Evolutionary conservation across 2,888 invertebrate genomes (phyloP), one percentile per base, ranked within the genome.

Genomic region (Meandrusa payeni): DNA sequence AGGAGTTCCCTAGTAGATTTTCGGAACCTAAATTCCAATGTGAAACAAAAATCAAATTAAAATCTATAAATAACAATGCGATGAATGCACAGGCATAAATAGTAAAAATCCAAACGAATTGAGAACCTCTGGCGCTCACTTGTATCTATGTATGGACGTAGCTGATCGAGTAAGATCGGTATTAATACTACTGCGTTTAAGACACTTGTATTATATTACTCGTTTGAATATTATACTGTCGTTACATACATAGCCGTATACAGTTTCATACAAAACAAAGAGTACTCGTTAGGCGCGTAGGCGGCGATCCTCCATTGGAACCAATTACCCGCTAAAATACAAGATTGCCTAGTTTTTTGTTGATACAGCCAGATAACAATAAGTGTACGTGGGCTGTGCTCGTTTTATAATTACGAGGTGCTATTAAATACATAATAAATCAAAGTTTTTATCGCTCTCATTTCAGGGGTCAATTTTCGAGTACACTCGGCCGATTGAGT

Each of bases 401-500:
- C 56, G 58, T 72, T 64, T 64, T 54, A 56, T 47, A 54, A 59
- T 68, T 66, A 67, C 58, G 66, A 65, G 56, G 51, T 54, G 49
- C 47, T 58, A 60, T 69, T 70, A 75, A 73, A 67, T 57, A 56
- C 53, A 62, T 55, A 54, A 57, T 54, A 55, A 54, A 46, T 47
- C 34, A 34, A 52, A 48, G 46, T 62, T 59, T 64, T 67, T 75
- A 65, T 86, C 39, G 33, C n/a, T 27, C 6, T 48, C 24, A 41
- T 80, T 91, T 54, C 90, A 93, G 93, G 81, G 91, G 90, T 54
- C 91, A 91, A 68, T 91, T 90, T 69, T 90, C 91, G 59, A 93
- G 93, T 59, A 95, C 95, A 22, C 88, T 95, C 61, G 95, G 95
- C 47, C 91, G 95, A 53, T 92, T 94, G 82, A 95, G 94, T 88